Evolutionary conservation across 2,888 invertebrate species (phyloP), one percentile per base, ranked within the genome.

Genomic region (Nycteola revayana): DNA sequence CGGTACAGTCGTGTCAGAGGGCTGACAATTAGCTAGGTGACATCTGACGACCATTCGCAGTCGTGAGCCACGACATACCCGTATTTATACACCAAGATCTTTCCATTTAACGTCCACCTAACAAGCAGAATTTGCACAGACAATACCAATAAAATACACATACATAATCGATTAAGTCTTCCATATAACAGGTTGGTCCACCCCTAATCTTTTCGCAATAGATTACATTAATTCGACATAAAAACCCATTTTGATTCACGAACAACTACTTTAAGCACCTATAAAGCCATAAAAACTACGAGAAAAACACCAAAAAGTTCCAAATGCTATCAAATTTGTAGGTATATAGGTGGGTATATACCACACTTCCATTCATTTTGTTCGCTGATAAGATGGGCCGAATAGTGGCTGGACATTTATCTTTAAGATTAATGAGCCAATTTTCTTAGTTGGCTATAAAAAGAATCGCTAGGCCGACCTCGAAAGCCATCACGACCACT

Each of bases 361-460:
- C 72, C 73, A 75, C 76, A 76, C 72, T 74, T 75, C 73, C 80
- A 80, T 85, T 81, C 79, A 76, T 78, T 78, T 69, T 66, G 68
- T 52, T 62, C 60, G 69, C 83, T 85, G 88, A 88, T 87, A 88
- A 86, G 85, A 79, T 77, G 80, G 76, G 74, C 76, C 82, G 78
- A 86, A 87, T 86, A 86, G 87, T 82, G 81, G 75, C 77, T 80
- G 74, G 77, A 77, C 87, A 85, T 88, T 81, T 87, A 87, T 88
- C 88, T 87, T 83, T 65, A 81, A 88, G 88, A 88, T 86, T 88
- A 87, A 88, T 87, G 88, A 86, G 83, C 84, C 88, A 88, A 88
- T 88, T 88, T 88, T 88, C 88, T 88, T 87, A 84, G 87, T 84
- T 82, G 85, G 81, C 86, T 75, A 87, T 88, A 88, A 88, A 87